These are phyloP conservation scores for Crotalus tigris DNA, from an alignment of 2,113 vertebrate species.

Conservation along the genomic window DNA sequence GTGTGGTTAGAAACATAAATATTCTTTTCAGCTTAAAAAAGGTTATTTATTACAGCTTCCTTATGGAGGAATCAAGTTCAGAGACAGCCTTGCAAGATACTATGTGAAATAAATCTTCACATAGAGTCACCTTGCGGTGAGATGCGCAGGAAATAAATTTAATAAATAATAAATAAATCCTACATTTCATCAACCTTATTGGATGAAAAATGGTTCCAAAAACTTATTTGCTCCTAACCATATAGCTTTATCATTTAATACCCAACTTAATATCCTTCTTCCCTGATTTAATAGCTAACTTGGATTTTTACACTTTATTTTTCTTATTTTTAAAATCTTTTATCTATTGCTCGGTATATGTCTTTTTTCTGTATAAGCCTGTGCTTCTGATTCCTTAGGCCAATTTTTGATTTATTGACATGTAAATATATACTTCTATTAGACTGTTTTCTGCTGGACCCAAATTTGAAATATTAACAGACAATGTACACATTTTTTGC, in stretches of 20 bases:
- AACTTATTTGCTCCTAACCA: background rate
- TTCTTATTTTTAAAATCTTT: background rate
- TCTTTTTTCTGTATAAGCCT: background rate
- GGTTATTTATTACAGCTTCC: background rate
- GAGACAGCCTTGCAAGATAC: background rate
- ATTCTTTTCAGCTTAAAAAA: background rate
- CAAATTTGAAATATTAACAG: background rate
- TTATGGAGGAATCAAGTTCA: background rate
- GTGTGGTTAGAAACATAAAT: background rate
- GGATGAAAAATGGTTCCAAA: background rate
- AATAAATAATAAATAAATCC: background rate
- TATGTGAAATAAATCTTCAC: background rate
- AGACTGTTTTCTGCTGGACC: background rate
- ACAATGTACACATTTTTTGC: background rate
- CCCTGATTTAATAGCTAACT: background rate
- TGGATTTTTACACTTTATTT: background rate
- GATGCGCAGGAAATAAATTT: background rate
- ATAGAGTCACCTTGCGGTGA: background rate
- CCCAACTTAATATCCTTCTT: background rate
- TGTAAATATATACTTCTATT: background rate
- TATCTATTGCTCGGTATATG: background rate
- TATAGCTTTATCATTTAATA: background rate
- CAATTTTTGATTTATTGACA: background rate
- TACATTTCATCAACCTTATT: background rate
- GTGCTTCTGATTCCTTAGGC: background rate